These are phyloP conservation scores for Pardosa pseudoannulata DNA, from an alignment of 2,888 invertebrate species.

Conservation along the genomic window DNA sequence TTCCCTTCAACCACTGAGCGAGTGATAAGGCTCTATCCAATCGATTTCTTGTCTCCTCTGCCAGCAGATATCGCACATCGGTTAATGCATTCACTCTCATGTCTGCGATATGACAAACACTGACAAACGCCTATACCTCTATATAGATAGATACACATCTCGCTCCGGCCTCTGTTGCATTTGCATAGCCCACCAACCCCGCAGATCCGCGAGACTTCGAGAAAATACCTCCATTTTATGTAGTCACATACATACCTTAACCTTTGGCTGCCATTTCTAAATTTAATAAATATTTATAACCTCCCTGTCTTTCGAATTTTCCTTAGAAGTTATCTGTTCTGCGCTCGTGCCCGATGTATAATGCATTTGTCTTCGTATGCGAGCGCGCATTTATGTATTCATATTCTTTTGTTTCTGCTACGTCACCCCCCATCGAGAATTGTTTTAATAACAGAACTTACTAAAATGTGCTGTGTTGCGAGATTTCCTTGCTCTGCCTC, in stretches of 20 bases:
- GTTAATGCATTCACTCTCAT: slow-evolving; percentile 37
- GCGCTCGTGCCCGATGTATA: slow-evolving; percentile 33
- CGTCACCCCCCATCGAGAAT: slow-evolving; percentile 8
- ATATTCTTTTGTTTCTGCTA: slow-evolving; percentile 31
- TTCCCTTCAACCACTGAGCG: background rate
- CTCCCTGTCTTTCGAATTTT: slow-evolving; percentile 36
- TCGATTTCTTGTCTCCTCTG: background rate
- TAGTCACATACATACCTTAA: slow-evolving; percentile 23
- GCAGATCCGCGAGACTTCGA: background rate
- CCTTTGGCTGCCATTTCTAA: slow-evolving; percentile 48
- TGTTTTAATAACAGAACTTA: slow-evolving; percentile 28
- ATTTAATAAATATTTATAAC: slow-evolving; percentile 72
- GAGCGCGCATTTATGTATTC: slow-evolving; percentile 39
- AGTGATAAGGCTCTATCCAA: background rate
- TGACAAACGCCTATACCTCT: background rate
- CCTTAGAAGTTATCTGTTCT: background rate
- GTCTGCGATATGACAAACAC: slow-evolving; percentile 22
- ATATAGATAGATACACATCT: slow-evolving; percentile 42
- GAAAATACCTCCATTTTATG: slow-evolving; percentile 39
- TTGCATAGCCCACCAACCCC: too few relatives aligned
- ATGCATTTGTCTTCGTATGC: slow-evolving; percentile 41
- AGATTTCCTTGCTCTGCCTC: background rate
- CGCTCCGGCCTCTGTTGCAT: background rate
- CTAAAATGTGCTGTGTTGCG: slow-evolving; percentile 12
- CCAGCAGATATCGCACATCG: background rate